Evolutionary conservation across 2,888 invertebrate species (phyloP), one percentile per base, ranked within the genome.

Genomic region (Nomada fucata): DNA sequence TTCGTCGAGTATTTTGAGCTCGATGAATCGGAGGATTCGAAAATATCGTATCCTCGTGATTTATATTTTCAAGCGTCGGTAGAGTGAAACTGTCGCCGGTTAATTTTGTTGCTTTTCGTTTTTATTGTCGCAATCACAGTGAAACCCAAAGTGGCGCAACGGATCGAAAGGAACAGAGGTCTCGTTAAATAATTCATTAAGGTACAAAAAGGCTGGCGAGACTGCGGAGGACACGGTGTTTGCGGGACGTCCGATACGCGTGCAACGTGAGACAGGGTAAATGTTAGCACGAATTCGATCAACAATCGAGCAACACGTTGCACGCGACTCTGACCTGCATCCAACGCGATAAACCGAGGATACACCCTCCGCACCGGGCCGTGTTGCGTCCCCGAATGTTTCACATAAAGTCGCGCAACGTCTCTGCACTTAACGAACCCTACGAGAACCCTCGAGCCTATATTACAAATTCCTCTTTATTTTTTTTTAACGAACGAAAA

Each of bases 261-360:
- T 53, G 60, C 47, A 65, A 29, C 53, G 44, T 20, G 42, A 9
- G 44, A 18, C 52, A 60, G 26, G 50, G 70, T 59, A 75, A 83
- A 83, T 64, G 57, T 53, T 57, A 29, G 47, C 67, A 29, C 55
- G 18, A 72, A 59, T 75, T 74, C 59, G 75, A 67, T 79, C 79
- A 71, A 68, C 74, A 47, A 72, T 61, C 71, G 71, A 59, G 78
- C 81, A 81, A 78, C 78, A 74, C 65, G 79, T 75, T 57, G 75
- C 82, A 79, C 61, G 71, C 70, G 70, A 79, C 57, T 71, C 65
- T 42, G 44, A 15, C 42, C 73, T 26, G 64, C 55, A 44, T 23
- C n/a, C 55, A 50, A 52, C 52, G 44, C 71, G 82, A 75, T 82
- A 74, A 63, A 61, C 42, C 67, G 29, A 18, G 42, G 55, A 74